phyloP scores from a whole-genome alignment of 1,140 invertebrate species.

The Muscidifurax raptorellus region DNA sequence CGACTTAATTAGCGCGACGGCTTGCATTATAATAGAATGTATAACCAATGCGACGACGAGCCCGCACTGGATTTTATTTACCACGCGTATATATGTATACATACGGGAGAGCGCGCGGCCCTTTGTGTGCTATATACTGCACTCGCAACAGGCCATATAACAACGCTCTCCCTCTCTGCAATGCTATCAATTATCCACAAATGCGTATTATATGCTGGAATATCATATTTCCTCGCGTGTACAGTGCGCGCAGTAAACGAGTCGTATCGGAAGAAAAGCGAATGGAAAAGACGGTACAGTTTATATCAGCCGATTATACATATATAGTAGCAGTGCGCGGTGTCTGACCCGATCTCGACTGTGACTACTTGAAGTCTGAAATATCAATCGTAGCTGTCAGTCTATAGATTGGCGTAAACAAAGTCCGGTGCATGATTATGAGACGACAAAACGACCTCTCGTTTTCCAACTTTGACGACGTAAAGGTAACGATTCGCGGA shows the following conservation, averaged over 20 bases:
- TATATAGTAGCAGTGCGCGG: no score
- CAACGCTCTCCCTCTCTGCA: neutral
- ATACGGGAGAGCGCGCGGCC: neutral
- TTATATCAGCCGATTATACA: no score
- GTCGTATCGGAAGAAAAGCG: no score
- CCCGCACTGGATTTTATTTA: conserved; percentile 27
- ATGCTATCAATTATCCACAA: conserved; percentile 24
- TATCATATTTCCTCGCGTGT: neutral
- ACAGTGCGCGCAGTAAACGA: no score
- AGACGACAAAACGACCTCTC: neutral
- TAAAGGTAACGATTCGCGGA: neutral
- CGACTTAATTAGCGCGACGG: conserved; percentile 27
- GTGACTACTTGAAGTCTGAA: neutral
- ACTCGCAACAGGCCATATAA: neutral
- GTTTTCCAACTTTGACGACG: neutral
- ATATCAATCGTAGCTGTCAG: no score
- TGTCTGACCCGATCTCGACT: neutral
- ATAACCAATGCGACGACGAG: conserved; percentile 12
- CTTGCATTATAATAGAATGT: conserved; percentile 36
- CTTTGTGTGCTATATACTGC: neutral
- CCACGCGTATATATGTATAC: no score
- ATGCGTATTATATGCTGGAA: neutral
- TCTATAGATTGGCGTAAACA: neutral
- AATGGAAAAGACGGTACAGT: no score
- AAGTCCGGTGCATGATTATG: neutral